phyloP scores from a whole-genome alignment of 2,113 vertebrate genomes.

The Grus americana region DNA sequence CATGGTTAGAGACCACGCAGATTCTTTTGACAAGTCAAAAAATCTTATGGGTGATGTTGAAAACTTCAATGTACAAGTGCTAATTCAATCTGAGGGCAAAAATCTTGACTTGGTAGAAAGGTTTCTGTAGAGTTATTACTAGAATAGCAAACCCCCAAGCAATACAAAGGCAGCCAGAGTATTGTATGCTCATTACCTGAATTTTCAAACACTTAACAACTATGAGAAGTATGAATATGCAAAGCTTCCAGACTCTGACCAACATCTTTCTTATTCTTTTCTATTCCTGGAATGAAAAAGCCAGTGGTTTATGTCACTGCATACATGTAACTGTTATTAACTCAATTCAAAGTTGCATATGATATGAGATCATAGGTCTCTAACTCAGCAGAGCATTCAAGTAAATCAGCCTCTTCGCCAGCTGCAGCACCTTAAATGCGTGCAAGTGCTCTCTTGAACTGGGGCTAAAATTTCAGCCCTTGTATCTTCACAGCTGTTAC shows the following conservation, averaged over 20 bases:
- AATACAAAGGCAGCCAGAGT: conserved; percentile 63
- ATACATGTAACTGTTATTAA: neutral
- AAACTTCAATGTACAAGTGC: conserved; percentile 72
- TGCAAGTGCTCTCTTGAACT: neutral
- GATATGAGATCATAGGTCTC: neutral
- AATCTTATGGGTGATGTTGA: conserved; percentile 77
- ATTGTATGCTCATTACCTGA: conserved; percentile 67
- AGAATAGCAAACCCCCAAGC: conserved; percentile 71
- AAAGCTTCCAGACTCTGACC: conserved; percentile 54
- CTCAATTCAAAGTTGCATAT: neutral
- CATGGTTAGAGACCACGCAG: conserved; percentile 71
- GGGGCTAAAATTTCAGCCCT: neutral
- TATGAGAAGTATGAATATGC: conserved; percentile 70
- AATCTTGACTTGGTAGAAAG: conserved; percentile 46
- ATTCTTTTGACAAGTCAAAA: conserved; percentile 76
- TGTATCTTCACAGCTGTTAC: neutral
- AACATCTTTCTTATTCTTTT: neutral
- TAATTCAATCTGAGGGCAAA: conserved; percentile 60
- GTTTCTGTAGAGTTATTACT: conserved; percentile 58
- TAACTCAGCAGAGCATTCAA: neutral
- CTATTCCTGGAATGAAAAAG: conserved; percentile 12
- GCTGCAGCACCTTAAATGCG: neutral
- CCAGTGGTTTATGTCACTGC: neutral
- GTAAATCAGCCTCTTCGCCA: neutral
- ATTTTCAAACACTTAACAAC: conserved; percentile 68